Percentiles rank a stretch among this genome's conserved stretches.
phyloP scores from a whole-genome alignment of 2,797 vertebrate species.

The Enteromius trimaculatus region DNA sequence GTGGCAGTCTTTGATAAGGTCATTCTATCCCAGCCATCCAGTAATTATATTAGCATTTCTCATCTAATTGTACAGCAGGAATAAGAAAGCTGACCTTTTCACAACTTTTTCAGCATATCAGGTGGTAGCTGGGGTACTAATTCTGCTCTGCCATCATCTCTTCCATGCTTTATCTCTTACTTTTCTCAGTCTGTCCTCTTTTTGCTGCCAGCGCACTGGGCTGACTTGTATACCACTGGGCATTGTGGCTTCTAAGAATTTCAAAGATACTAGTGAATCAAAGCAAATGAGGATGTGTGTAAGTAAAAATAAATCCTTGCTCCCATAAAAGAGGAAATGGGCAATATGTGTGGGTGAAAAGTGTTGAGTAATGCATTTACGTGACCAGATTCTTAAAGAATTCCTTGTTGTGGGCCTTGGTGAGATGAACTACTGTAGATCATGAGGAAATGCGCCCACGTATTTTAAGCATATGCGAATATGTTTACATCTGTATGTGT shows the following conservation, averaged over 20 bases:
- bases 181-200: slow-evolving; percentile 35
- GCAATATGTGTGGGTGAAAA: slow-evolving; percentile 42
- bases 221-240: neutral
- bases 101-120: slow-evolving; percentile 56
- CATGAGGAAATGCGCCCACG: neutral
- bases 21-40: slow-evolving; percentile 64
- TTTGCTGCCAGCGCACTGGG: slow-evolving; percentile 34
- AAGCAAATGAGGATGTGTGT: slow-evolving; percentile 31
- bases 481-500: slow-evolving; percentile 15
- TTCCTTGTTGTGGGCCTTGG: slow-evolving; percentile 23
- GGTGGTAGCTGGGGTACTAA: slow-evolving; percentile 57
- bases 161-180: slow-evolving; percentile 35
- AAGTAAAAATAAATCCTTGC: slow-evolving; percentile 41
- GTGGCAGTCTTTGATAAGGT: slow-evolving; percentile 70
- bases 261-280: slow-evolving; percentile 29
- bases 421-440: slow-evolving; percentile 19
- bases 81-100: slow-evolving; percentile 73
- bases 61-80: slow-evolving; percentile 62
- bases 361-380: slow-evolving; percentile 40
- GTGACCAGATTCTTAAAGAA: slow-evolving; percentile 33
- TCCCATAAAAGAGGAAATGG: slow-evolving; percentile 44
- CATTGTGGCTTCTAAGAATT: slow-evolving; percentile 29
- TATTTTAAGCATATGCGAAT: neutral
- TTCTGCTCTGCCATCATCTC: slow-evolving; percentile 61
- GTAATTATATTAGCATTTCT: slow-evolving; percentile 66